phyloP scores from a whole-genome alignment of 1,140 invertebrate species.

The Drosophila melanica region DNA sequence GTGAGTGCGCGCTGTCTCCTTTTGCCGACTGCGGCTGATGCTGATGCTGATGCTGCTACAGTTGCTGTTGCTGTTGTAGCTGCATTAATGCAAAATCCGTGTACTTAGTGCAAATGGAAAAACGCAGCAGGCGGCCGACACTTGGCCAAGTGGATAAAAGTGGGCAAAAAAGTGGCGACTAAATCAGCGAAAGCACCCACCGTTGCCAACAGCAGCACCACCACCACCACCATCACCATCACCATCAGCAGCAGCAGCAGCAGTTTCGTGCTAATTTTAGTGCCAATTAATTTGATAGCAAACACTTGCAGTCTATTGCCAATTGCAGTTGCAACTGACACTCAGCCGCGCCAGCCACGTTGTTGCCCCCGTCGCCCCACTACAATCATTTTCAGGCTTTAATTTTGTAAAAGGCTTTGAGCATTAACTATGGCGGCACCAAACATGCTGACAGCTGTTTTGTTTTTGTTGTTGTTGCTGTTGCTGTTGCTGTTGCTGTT shows the following conservation, averaged over 20 bases:
- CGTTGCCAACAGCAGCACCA: slow-evolving; percentile 18
- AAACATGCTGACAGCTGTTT: slow-evolving; percentile 47
- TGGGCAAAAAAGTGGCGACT: slow-evolving; percentile 32
- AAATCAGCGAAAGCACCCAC: slow-evolving; percentile 39
- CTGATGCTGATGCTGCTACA: slow-evolving; percentile 8
- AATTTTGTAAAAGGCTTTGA: slow-evolving; percentile 76
- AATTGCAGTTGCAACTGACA: slow-evolving; percentile 42
- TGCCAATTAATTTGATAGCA: slow-evolving; percentile 81
- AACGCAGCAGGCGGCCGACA: slow-evolving; percentile 52
- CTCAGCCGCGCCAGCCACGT: neutral
- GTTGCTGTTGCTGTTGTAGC: slow-evolving; percentile 19
- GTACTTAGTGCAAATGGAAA: slow-evolving; percentile 74
- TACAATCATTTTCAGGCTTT: slow-evolving; percentile 41
- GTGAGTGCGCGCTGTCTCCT: slow-evolving; percentile 65
- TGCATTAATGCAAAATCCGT: slow-evolving; percentile 81
- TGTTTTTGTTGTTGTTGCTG: slow-evolving; percentile 10
- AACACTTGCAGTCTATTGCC: slow-evolving; percentile 68
- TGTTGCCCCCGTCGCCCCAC: neutral
- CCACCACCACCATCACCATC: slow-evolving; percentile 1
- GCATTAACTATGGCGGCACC: slow-evolving; percentile 35
- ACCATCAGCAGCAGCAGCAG: slow-evolving; percentile 5
- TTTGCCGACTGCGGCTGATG: slow-evolving; percentile 5
- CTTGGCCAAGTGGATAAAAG: slow-evolving; percentile 46
- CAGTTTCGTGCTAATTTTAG: slow-evolving; percentile 74
- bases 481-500: slow-evolving; percentile 12